These are phyloP conservation scores for Diuraphis noxia DNA, from an alignment of 1,140 invertebrate species.

Conservation along the genomic window DNA sequence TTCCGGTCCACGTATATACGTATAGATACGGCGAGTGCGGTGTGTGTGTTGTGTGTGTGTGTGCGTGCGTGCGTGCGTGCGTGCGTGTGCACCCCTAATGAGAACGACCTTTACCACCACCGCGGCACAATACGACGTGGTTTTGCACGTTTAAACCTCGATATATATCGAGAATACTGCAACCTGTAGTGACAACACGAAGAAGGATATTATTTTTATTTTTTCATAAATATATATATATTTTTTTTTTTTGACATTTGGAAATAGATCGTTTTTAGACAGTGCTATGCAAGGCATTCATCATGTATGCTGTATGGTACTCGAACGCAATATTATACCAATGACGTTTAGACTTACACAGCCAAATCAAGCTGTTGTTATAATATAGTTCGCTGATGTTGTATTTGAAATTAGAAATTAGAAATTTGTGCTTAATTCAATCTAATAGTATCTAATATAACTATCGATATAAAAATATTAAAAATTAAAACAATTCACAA, in stretches of 20 bases:
- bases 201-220: background rate
- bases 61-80: background rate
- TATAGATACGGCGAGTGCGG: too few relatives aligned
- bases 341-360: background rate
- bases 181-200: background rate
- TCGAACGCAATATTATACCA: background rate
- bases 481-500: too few relatives aligned
- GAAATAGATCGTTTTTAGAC: background rate
- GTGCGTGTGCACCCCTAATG: conserved; percentile 1
- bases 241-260: background rate
- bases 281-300: background rate
- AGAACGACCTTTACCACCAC: conserved; percentile 19
- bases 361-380: background rate
- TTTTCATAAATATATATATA: too few relatives aligned
- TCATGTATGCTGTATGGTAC: too few relatives aligned
- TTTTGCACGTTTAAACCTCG: conserved; percentile 33
- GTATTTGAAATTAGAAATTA: too few relatives aligned
- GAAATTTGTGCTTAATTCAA: too few relatives aligned
- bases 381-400: too few relatives aligned
- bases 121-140: background rate
- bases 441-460: too few relatives aligned
- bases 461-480: too few relatives aligned
- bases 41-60: too few relatives aligned
- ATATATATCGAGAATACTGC: background rate
- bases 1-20: background rate